Conservation (phyloP, 35 echinoderm and acorn worm genomes). For the Holothuria glaberrima region DNA sequence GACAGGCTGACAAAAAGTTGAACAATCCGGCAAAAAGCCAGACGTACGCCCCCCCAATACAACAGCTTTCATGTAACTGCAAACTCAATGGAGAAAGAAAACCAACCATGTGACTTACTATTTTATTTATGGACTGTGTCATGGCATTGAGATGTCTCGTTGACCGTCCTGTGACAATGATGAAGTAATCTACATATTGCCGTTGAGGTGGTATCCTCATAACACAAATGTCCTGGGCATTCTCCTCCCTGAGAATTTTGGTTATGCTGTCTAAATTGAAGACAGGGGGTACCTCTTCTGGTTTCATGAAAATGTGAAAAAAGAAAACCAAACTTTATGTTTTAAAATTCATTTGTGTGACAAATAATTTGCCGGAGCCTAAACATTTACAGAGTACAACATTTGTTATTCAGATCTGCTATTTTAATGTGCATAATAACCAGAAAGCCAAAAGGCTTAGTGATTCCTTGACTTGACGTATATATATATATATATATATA, state of each 20-base stretch:
- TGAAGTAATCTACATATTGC: conserved; percentile 86
- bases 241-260: conserved; percentile 81
- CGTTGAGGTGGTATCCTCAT: conserved; percentile 83
- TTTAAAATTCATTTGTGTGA: no score
- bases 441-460: no score
- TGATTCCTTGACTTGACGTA: no score
- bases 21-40: no score
- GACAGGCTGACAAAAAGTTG: no score
- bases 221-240: conserved; percentile 91
- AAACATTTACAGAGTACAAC: no score
- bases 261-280: conserved; percentile 82
- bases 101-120: conserved; percentile 63
- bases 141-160: conserved; percentile 89
- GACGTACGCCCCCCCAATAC: no score
- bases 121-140: conserved; percentile 78
- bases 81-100: background rate
- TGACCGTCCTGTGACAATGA: conserved; percentile 85
- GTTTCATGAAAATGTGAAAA: conserved; percentile 13
- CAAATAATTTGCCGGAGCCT: no score
- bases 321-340: background rate
- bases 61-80: no score
- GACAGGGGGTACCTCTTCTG: conserved; percentile 48
- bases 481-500: no score
- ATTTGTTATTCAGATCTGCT: no score
- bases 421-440: no score